These are phyloP conservation scores for Caenorhabditis sp. DNA, from an alignment of 2,888 invertebrate species.

Conservation along the genomic window DNA sequence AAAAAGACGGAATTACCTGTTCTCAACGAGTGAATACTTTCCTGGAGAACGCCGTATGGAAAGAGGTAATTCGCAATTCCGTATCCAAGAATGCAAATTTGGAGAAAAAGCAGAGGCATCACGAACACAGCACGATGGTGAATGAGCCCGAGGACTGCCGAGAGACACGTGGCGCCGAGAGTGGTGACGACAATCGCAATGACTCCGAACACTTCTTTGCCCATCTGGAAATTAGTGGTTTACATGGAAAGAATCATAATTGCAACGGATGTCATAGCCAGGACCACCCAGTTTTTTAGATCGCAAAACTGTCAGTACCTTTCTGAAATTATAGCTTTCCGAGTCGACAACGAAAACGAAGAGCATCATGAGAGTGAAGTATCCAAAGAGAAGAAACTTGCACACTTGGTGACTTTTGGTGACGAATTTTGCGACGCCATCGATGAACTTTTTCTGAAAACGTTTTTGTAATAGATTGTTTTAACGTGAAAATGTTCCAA, in stretches of 20 bases:
- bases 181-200: neutral
- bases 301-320: neutral
- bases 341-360: constrained; percentile 11
- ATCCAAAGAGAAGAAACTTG: constrained; percentile 4
- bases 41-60: neutral
- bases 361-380: neutral
- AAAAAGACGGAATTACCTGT: no score
- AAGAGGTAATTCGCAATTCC: constrained; percentile 8
- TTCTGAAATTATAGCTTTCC: neutral
- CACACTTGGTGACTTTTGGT: neutral
- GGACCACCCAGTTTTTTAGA: neutral
- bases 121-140: neutral
- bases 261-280: no score
- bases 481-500: no score
- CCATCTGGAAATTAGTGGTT: constrained; percentile 15
- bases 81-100: constrained; percentile 8
- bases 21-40: no score
- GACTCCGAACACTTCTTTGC: neutral
- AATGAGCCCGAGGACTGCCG: neutral
- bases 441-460: constrained; percentile 1
- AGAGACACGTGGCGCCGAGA: neutral
- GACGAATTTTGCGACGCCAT: neutral
- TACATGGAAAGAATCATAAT: no score
- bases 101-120: constrained; percentile 19
- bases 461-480: no score